Evolutionary conservation across 2,888 invertebrate species (phyloP).

Genomic region (Cosmorhoe ocellata): DNA sequence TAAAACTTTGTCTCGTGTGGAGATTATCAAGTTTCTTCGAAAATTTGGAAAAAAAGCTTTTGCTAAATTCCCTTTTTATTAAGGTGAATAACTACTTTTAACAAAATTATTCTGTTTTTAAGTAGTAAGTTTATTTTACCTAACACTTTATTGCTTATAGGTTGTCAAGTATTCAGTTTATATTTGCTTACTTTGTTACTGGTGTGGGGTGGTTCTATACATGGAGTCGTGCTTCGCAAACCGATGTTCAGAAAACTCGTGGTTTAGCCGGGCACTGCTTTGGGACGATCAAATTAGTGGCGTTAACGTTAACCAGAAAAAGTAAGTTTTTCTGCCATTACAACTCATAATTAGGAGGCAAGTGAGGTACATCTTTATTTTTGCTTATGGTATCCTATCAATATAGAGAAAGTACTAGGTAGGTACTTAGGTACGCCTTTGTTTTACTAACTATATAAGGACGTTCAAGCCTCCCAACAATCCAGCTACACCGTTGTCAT

Average conservation of each 20-base stretch:
- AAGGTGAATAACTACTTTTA: constrained; percentile 59
- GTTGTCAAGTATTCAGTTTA: constrained; percentile 73
- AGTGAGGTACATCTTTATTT: background rate
- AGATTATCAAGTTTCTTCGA: constrained; percentile 73
- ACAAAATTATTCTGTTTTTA: background rate
- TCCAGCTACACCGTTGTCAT: too few relatives aligned
- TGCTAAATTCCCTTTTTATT: constrained; percentile 63
- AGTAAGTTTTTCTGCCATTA: constrained; percentile 40
- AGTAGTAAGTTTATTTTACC: background rate
- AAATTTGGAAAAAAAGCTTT: constrained; percentile 63
- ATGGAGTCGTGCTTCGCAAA: constrained; percentile 77
- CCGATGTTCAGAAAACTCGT: constrained; percentile 73
- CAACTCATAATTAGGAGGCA: too few relatives aligned
- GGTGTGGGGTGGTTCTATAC: constrained; percentile 77
- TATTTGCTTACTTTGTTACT: constrained; percentile 71
- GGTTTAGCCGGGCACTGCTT: constrained; percentile 67
- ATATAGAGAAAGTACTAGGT: too few relatives aligned
- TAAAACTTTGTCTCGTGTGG: constrained; percentile 78
- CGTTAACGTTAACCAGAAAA: constrained; percentile 29
- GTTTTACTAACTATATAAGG: too few relatives aligned
- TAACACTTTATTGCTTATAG: constrained; percentile 39
- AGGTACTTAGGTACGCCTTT: too few relatives aligned
- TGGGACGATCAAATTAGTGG: constrained; percentile 46
- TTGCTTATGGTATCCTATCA: too few relatives aligned
- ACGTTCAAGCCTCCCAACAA: too few relatives aligned